phyloP scores from a whole-genome alignment of 2,888 invertebrate species.

The Napeogenes sylphis region DNA sequence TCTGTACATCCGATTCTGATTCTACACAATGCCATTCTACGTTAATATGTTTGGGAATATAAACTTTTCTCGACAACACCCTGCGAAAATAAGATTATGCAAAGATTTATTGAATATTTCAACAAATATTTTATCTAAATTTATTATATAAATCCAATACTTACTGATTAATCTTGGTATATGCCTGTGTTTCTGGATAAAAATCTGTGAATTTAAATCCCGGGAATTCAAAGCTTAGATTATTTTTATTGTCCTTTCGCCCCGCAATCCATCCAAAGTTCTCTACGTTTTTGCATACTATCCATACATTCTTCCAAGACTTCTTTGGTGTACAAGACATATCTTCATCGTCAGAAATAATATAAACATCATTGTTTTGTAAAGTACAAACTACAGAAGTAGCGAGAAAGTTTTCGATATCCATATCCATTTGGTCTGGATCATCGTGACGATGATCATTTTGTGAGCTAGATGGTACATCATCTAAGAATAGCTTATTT shows the following conservation, averaged over 20 bases:
- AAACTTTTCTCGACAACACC: conserved; percentile 46
- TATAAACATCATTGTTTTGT: conserved; percentile 34
- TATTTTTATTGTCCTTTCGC: conserved; percentile 38
- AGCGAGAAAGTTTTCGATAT: conserved; percentile 51
- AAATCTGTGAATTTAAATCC: conserved; percentile 55
- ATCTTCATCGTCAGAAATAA: conserved; percentile 44
- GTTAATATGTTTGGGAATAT: conserved; percentile 42
- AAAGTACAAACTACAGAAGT: conserved; percentile 35
- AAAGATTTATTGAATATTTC: neutral
- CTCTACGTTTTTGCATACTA: conserved; percentile 50
- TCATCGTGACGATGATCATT: conserved; percentile 5
- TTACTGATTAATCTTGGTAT: conserved; percentile 60
- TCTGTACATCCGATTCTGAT: conserved; percentile 32
- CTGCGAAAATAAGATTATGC: conserved; percentile 32
- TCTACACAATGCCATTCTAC: conserved; percentile 53
- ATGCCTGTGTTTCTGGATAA: conserved; percentile 51
- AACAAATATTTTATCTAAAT: neutral
- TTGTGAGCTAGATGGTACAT: conserved; percentile 5
- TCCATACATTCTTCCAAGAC: conserved; percentile 45
- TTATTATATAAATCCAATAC: conserved; percentile 37
- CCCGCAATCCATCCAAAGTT: conserved; percentile 56
- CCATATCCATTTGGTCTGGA: conserved; percentile 35
- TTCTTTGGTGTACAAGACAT: conserved; percentile 12
- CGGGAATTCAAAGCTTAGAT: conserved; percentile 59
- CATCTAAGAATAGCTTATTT: conserved; percentile 15